phyloP scores from a whole-genome alignment of 2,888 invertebrate species.

The Druceiella hillmani region DNA sequence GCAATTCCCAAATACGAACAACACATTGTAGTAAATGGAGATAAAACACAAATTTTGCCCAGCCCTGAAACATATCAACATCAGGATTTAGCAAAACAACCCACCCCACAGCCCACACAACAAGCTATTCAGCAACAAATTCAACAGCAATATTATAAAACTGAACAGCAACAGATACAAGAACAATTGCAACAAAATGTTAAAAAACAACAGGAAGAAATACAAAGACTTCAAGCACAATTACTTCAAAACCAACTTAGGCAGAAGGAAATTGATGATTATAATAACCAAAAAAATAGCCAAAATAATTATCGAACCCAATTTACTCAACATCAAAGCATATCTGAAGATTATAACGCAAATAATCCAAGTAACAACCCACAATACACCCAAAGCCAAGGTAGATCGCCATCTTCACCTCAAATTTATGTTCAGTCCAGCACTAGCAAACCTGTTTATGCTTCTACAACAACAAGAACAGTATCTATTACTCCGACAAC shows the following conservation, averaged over 20 bases:
- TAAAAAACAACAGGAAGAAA: slow-evolving; percentile 50
- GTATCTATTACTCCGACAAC: slow-evolving; percentile 49
- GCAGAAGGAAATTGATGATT: slow-evolving; percentile 14
- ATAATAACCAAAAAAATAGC: no score
- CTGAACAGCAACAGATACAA: slow-evolving; percentile 41
- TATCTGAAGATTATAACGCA: no score
- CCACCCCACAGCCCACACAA: background rate
- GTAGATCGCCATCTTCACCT: slow-evolving; percentile 36
- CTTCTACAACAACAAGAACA: slow-evolving; percentile 42
- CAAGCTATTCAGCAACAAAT: slow-evolving; percentile 31
- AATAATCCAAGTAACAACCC: no score
- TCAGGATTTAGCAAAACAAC: slow-evolving; percentile 21
- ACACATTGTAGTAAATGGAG: slow-evolving; percentile 58
- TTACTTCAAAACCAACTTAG: slow-evolving; percentile 28
- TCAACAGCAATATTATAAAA: slow-evolving; percentile 38
- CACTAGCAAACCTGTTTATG: slow-evolving; percentile 36
- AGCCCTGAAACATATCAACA: slow-evolving; percentile 23
- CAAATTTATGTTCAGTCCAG: slow-evolving; percentile 31
- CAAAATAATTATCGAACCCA: no score
- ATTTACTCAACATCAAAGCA: no score
- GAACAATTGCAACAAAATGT: slow-evolving; percentile 43
- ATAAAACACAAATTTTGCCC: slow-evolving; percentile 30
- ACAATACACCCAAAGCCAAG: slow-evolving; percentile 36
- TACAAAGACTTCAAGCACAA: slow-evolving; percentile 44
- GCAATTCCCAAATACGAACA: slow-evolving; percentile 77